These are phyloP conservation scores for Spongilla lacustris DNA, from an alignment of 37 sponge, comb jelly and placozoan species.

Conservation along the genomic window DNA sequence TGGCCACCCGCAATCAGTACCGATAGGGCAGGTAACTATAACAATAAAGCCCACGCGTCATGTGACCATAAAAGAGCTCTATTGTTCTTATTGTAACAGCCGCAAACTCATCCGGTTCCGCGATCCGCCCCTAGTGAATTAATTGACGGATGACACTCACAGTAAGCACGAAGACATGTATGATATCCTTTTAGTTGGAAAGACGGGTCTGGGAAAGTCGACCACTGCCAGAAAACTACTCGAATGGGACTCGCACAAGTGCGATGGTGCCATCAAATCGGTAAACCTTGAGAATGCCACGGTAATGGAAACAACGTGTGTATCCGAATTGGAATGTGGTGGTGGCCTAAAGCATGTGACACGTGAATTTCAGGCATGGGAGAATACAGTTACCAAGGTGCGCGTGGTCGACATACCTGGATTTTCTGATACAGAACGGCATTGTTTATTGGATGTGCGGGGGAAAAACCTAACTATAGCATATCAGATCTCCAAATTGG, in stretches of 20 bases:
- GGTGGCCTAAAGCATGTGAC: no score
- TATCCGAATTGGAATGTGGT: not conserved
- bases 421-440: not conserved
- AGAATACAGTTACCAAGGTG: not conserved
- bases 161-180: no score
- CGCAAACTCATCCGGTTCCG: no score
- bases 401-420: not conserved
- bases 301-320: not conserved
- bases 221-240: not conserved
- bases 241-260: not conserved
- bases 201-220: not conserved
- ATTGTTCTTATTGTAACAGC: no score
- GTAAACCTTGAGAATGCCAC: not conserved
- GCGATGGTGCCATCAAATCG: not conserved
- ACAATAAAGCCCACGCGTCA: no score
- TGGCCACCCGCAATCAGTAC: no score
- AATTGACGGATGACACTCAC: no score
- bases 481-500: not conserved
- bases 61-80: no score
- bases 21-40: no score
- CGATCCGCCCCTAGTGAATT: no score
- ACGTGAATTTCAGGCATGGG: not conserved
- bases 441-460: not conserved
- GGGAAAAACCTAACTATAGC: not conserved
- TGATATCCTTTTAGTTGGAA: not conserved